Percentiles rank a stretch among this genome's conserved stretches.
Conservation (phyloP, 2,113 vertebrate genomes). For the Peromyscus californicus region DNA sequence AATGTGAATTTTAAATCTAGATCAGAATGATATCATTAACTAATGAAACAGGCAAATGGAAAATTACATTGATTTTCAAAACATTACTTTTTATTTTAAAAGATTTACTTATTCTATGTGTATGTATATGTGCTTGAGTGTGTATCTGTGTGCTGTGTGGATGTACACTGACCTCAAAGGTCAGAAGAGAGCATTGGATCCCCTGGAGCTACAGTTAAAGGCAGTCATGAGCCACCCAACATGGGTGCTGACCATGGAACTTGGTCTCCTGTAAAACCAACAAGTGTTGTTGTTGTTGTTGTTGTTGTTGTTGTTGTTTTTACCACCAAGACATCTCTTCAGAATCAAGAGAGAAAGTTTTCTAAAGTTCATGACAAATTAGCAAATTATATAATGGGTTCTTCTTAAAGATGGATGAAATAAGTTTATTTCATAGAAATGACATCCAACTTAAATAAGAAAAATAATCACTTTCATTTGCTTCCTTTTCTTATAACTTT, state of each 20-base stretch:
- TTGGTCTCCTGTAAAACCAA: not conserved
- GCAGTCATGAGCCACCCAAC: not conserved
- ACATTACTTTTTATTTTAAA: not conserved
- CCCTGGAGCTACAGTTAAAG: not conserved
- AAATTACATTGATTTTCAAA: not conserved
- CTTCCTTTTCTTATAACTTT: not conserved
- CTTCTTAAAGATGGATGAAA: constrained; percentile 21
- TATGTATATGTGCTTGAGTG: not conserved
- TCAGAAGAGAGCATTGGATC: not conserved
- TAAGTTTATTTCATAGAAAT: not conserved
- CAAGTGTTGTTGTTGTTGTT: not conserved
- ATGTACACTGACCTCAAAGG: not conserved
- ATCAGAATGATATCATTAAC: not conserved
- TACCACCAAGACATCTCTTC: too few relatives aligned
- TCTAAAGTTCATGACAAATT: not conserved
- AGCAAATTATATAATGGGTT: not conserved
- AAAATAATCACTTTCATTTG: not conserved
- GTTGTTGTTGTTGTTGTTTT: not conserved
- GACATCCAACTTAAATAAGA: not conserved
- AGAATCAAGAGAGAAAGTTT: not conserved
- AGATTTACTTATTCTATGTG: not conserved
- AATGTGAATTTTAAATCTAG: not conserved
- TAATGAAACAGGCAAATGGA: constrained; percentile 20
- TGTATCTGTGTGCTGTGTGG: not conserved
- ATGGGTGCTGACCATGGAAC: not conserved